These are phyloP conservation scores for Trimorus sp. DNA, from an alignment of 2,888 invertebrate genomes.

Conservation along the genomic window DNA sequence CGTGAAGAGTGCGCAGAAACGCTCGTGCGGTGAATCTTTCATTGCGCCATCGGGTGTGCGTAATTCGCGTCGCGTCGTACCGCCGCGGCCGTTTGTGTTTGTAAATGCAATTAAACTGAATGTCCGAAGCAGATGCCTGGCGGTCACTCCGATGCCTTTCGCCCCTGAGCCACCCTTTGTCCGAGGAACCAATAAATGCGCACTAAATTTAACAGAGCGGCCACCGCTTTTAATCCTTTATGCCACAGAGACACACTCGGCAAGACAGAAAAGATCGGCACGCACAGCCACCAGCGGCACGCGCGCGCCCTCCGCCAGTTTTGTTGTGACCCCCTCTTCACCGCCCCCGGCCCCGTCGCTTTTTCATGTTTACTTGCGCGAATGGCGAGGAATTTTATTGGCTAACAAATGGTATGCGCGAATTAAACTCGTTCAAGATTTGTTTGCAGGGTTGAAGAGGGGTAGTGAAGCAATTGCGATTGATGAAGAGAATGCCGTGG, in stretches of 20 bases:
- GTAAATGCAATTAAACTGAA: conserved; percentile 78
- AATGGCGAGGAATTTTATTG: not conserved
- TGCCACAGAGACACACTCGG: conserved; percentile 49
- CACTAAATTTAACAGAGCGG: conserved; percentile 72
- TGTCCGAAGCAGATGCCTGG: conserved; percentile 78
- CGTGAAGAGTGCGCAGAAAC: not conserved
- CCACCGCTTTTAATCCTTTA: conserved; percentile 64
- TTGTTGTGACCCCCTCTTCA: too few species aligned
- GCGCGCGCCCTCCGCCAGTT: conserved; percentile 6
- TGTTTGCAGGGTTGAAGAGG: too few species aligned
- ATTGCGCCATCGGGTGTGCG: conserved; percentile 46
- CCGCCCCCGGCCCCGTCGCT: conserved; percentile 17
- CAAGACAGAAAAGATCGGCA: conserved; percentile 51
- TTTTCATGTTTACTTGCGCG: conserved; percentile 32
- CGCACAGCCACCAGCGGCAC: not conserved
- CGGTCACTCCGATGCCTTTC: conserved; percentile 75
- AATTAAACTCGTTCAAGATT: too few species aligned
- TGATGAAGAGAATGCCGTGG: too few species aligned
- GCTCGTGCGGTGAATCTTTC: conserved; percentile 1
- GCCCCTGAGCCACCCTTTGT: conserved; percentile 73
- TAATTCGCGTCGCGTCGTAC: conserved; percentile 63
- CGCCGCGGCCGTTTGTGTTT: conserved; percentile 70
- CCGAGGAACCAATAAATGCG: conserved; percentile 75
- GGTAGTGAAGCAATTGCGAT: too few species aligned
- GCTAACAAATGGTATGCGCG: too few species aligned